These are phyloP conservation scores for Brachypalpus laphriformis DNA, from an alignment of 2,888 invertebrate species.

Conservation along the genomic window DNA sequence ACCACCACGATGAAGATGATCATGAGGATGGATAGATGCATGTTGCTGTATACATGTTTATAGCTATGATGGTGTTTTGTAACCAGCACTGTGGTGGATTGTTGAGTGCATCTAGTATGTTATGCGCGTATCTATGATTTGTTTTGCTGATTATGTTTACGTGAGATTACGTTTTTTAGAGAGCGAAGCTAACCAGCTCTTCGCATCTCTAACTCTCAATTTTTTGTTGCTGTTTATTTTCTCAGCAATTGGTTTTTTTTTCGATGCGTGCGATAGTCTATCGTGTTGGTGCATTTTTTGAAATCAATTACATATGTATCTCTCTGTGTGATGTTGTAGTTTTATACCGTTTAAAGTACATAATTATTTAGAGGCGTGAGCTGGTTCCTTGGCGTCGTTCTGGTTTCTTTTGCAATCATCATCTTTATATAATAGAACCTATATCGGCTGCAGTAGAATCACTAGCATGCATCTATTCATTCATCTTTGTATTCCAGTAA, in stretches of 20 bases:
- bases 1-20: background rate
- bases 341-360: constrained; percentile 19
- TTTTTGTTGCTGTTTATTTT: background rate
- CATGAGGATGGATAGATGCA: constrained; percentile 12
- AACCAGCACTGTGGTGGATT: background rate
- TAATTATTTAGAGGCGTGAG: constrained; percentile 9
- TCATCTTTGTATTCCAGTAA: background rate
- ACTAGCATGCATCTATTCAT: constrained; percentile 6
- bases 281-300: background rate
- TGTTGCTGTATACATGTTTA: constrained; percentile 46
- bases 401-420: background rate
- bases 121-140: background rate
- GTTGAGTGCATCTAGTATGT: background rate
- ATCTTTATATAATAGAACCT: background rate
- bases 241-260: background rate
- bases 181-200: background rate
- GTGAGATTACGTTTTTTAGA: background rate
- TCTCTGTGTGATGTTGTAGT: background rate
- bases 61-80: background rate
- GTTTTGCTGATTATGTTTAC: constrained; percentile 9
- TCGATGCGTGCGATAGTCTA: background rate
- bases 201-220: background rate
- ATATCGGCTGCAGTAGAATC: background rate
- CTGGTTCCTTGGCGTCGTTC: constrained; percentile 11
- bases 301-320: background rate